Base-by-base conservation (phyloP, 2,113 vertebrate species). In the Leptosomus discolor region DNA sequence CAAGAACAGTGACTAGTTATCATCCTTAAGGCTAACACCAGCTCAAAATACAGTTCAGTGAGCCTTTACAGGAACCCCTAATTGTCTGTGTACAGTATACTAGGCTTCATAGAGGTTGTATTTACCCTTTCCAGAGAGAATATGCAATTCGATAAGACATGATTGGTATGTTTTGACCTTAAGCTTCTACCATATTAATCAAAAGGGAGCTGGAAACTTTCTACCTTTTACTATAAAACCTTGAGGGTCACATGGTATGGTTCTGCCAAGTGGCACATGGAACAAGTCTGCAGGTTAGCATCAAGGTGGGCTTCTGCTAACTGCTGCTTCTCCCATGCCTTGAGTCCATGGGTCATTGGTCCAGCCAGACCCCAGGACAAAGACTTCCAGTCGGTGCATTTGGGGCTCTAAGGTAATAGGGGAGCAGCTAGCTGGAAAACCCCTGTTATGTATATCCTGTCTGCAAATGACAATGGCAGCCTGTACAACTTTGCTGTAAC, bases 1-100 rank as follows among this genome's bases (percentile, higher is more conserved):
- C 88, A 94, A 94, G 75, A 76, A 70, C 95, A 91, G 94, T 94
- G 95, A 67, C 41, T 95, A 78, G 85, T 94, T 91, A 87, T 92
- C 92, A 94, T 97, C 97, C 97, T 97, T 46, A 64, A 87, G 64
- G 94, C 54, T 17, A 87, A 67, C 93, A 87, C 58, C 58, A 74
- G 18, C 95, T 61, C 81, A 89, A 91, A 95, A 81, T 58, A 86
- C 88, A 95, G 63, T 76, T 93, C 93, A 94, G 80, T 81, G 85
- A 65, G 43, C 94, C 94, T 92, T 87, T 79, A 93, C 57, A 78
- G 87, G 65, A 97, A 63, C 86, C 85, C 91, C 63, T 89, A 91
- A 82, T 96, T 94, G 93, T 87, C 78, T 90, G 9, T 5, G 29
- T 32, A 32, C 65, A 29, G 51, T 56, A 16, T 86, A 50, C 68